phyloP scores from a whole-genome alignment of 2,888 invertebrate genomes.

The Eupithecia insigniata region DNA sequence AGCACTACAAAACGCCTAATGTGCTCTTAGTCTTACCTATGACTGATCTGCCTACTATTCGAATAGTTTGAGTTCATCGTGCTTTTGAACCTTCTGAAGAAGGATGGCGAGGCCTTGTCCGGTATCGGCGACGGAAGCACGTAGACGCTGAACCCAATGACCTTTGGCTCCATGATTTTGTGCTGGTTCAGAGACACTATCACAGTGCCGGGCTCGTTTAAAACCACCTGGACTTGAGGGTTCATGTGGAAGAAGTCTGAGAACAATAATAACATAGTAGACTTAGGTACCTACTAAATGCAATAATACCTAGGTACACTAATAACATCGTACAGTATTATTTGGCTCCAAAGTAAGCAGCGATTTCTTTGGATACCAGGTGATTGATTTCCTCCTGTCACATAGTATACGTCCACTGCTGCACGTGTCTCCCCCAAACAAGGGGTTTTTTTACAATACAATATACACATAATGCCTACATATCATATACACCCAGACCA shows the following conservation, averaged over 20 bases:
- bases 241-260: conserved; percentile 96
- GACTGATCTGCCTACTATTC: conserved; percentile 93
- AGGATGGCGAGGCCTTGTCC: conserved; percentile 90
- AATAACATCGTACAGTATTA: too few species aligned
- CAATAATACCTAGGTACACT: not conserved
- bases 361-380: too few species aligned
- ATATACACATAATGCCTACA: too few species aligned
- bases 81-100: conserved; percentile 94
- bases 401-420: too few species aligned
- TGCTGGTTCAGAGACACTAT: conserved; percentile 95
- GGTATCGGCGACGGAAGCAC: conserved; percentile 87
- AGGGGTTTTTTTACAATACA: too few species aligned
- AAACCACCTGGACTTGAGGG: conserved; percentile 92
- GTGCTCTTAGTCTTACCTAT: conserved; percentile 56
- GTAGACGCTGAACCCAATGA: conserved; percentile 95
- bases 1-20: too few species aligned
- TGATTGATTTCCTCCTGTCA: too few species aligned
- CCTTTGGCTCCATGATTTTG: conserved; percentile 96
- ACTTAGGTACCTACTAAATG: not conserved
- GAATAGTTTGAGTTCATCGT: conserved; percentile 95
- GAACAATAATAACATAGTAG: conserved; percentile 19
- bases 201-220: conserved; percentile 87
- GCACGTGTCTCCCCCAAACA: too few species aligned
- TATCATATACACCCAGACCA: too few species aligned
- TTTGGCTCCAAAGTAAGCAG: not conserved